Evolutionary conservation across 2,797 vertebrate species (phyloP), one percentile per base, ranked within the genome.

Genomic region (Linurgus olivaceus): DNA sequence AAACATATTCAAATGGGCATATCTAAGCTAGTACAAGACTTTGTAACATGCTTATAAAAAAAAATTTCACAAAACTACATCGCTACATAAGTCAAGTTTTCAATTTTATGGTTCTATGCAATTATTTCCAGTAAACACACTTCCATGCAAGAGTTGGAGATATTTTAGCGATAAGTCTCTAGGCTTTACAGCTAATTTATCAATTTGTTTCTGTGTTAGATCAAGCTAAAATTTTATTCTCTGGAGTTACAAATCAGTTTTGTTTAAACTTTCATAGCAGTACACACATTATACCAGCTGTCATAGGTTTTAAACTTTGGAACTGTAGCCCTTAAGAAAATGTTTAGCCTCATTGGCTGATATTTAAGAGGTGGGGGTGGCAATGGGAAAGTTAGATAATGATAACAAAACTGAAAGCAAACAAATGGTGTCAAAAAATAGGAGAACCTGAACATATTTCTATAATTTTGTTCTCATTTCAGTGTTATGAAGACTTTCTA

Each of bases 171-270:
- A 28, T 63, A 77, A 15, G 11, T 25, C 28, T 75, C 5, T 50
- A 14, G 24, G n/a, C 10, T 91, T 81, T 78, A 68, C 18, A 86
- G 33, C 6, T 88, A 68, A 52, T 78, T 68, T 75, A 78, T 88
- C 37, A 45, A 25, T 57, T 81, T 75, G 3, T 55, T 90, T 84
- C 61, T 78, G 9, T n/a, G 29, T 57, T 67, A 84, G 16, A 75
- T 63, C 28, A 84, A 90, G 29, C 29, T 76, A 71, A 67, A 86
- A 29, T 71, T 93, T 85, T 85, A 37, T 58, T 89, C 14, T 81
- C 19, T 57, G 31, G 20, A 75, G 40, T 11, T 57, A 59, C 2
- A 19, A 62, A 44, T 40, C 47, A 70, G 25, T 74, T 86, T 88
- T 90, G 17, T 51, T 33, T 44, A 88, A 88, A 57, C 6, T 59